Evolutionary conservation across 2,797 vertebrate genomes (phyloP).

Genomic region (Trachurus trachurus): DNA sequence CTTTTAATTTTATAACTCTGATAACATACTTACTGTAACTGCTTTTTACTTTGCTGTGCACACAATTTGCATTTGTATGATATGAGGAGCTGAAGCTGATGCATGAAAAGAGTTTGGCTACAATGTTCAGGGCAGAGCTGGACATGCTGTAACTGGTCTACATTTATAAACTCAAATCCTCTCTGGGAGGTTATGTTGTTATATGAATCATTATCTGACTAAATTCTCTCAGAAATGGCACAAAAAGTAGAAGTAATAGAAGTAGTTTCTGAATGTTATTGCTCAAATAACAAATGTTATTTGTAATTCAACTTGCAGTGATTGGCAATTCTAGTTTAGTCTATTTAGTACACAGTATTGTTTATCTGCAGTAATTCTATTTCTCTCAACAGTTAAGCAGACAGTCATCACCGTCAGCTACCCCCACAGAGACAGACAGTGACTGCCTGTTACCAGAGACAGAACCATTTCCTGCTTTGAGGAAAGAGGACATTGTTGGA

Average conservation of each 20-base stretch:
- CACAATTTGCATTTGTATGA: slow-evolving; percentile 41
- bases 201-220: background rate
- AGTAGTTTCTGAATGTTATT: background rate
- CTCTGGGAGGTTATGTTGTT: background rate
- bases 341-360: background rate
- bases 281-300: background rate
- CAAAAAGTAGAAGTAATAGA: background rate
- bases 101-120: slow-evolving; percentile 30
- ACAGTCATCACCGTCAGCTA: slow-evolving; percentile 20
- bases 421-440: slow-evolving; percentile 11
- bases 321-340: background rate
- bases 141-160: background rate
- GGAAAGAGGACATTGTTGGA: slow-evolving; percentile 35
- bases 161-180: background rate
- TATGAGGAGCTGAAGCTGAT: slow-evolving; percentile 18
- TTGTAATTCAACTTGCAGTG: background rate
- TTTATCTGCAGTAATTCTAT: slow-evolving; percentile 17
- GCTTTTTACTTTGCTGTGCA: slow-evolving; percentile 8
- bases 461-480: slow-evolving; percentile 25
- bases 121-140: background rate
- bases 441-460: slow-evolving; percentile 13
- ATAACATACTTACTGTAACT: slow-evolving; percentile 20
- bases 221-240: background rate
- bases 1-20: slow-evolving; percentile 26
- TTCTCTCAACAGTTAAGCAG: slow-evolving; percentile 66